phyloP scores from a whole-genome alignment of 2,797 vertebrate genomes.

The Rhinoraja longicauda region DNA sequence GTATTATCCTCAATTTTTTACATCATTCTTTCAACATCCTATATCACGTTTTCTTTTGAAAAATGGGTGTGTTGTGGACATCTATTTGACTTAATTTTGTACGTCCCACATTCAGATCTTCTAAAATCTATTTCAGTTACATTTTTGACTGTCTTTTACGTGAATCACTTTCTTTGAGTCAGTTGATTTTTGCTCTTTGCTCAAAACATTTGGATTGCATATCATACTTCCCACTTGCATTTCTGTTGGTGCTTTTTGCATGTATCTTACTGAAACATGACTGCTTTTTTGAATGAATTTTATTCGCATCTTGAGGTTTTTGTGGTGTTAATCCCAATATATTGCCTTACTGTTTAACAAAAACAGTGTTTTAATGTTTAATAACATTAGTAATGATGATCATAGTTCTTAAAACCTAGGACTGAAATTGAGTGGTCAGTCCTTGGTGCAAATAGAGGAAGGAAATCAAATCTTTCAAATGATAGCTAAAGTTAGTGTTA shows the following conservation, averaged over 20 bases:
- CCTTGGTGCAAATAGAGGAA: not conserved
- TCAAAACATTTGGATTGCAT: not conserved
- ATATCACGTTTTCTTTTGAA: not conserved
- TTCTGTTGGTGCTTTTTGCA: not conserved
- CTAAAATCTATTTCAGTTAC: not conserved
- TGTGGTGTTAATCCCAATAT: not conserved
- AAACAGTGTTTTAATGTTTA: no score
- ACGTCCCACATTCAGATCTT: not conserved
- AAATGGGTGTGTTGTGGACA: not conserved
- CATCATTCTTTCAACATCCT: not conserved
- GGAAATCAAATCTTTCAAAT: not conserved
- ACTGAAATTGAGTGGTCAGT: not conserved
- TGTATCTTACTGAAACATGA: not conserved
- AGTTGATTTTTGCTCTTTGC: not conserved
- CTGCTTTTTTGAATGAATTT: slow-evolving; percentile 13
- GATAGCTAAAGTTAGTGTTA: not conserved
- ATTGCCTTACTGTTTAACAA: not conserved
- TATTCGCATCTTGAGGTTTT: not conserved
- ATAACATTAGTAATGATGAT: not conserved
- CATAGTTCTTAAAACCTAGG: not conserved
- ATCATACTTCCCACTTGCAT: not conserved
- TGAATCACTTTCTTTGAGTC: not conserved
- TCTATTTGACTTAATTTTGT: not conserved
- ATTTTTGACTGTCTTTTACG: not conserved
- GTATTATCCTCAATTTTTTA: not conserved